Base-by-base conservation (phyloP, 2,888 invertebrate species). In the Oxyteleia sp. region DNA sequence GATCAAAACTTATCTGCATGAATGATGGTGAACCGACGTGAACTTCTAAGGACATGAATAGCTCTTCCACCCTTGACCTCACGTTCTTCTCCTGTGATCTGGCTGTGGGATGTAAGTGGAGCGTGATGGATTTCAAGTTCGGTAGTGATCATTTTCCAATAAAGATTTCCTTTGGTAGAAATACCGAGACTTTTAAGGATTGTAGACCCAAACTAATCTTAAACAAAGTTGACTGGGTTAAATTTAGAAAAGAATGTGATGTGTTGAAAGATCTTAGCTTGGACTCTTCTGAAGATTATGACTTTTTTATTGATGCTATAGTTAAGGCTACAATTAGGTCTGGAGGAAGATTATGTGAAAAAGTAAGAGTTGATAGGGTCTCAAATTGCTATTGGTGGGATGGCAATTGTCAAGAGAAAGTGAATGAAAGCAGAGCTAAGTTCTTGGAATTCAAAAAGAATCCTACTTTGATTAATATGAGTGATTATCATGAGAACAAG, bases 141-240 rank as follows among this genome's bases (percentile, higher is more conserved):
- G 26, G n/a, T 1, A 68, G 68, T 7, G 68, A 68, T 29, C 68
- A 68, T 13, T 15, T 38, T 18, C 43, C 68, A 1, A 53, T 68
- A 0, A 26, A n/a, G 3, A 16, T 68, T 11, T 43, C 41, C 2
- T 43, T 68, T 35, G 11, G 38, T 4, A 53, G 41, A 16, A 2
- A 13, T 3, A n/a, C 23, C 1, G 26, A 41, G 1, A 41, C 26
- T 23, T 32, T 15, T 7, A 53, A 41, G 15, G 26, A 41, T 29
- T 15, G 11, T 4, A 49, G 68, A 32, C 68, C 68, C 4, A 68
- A 53, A 66, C 18, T 66, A 7, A 35, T 51, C 16, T 38, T 26
- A 1, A 49, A 35, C 20, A n/a, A 35, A 10, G 23, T 66, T 16
- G 20, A 35, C 18, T n/a, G 7, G 0, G 4, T 1, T n/a, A n/a